Base-by-base conservation (phyloP, 2,113 vertebrate species). In the Prionailurus bengalensis region DNA sequence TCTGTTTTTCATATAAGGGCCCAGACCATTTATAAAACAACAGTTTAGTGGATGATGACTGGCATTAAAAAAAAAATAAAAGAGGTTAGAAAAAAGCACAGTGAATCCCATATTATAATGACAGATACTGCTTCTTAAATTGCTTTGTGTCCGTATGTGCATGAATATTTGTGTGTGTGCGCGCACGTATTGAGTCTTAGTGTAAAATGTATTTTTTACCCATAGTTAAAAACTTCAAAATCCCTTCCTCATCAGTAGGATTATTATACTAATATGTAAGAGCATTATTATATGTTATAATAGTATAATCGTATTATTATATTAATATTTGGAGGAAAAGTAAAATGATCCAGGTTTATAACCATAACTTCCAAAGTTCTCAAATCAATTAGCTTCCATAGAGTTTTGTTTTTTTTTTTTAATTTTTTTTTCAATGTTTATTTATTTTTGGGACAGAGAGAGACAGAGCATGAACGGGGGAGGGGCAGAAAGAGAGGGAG, bases 291-390 rank as follows among this genome's bases (percentile, higher is more conserved):
- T 16, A 66, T 85, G 3, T 51, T 61, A 61, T 61, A 61, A 23
- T 9, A 61, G 58, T 61, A 61, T 61, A 61, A 3, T 70, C 79
- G 25, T 48, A 42, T 5, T 63, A 53, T 45, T 51, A n/a, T 21
- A 61, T 82, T 92, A 89, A 76, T 65, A 96, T 97, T 97, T 70
- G 93, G 73, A 90, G 39, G 84, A 89, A 93, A 95, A 89, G 14
- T 87, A 68, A 58, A 65, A 89, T 51, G 14, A 80, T 12, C 1
- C 11, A 65, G 63, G 25, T 90, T 96, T 96, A 4, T 82, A 82
- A 71, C 45, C 23, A 17, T 14, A 68, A 68, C 15, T 97, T 89
- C n/a, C 36, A 63, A 82, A 70, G 71, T 88, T 73, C n/a, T 39
- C 68, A 4, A 65, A 53, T 89, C 92, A 48, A 73, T 82, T 48